These are phyloP conservation scores for Meriones unguiculatus DNA, from an alignment of 2,113 vertebrate genomes.

Conservation along the genomic window DNA sequence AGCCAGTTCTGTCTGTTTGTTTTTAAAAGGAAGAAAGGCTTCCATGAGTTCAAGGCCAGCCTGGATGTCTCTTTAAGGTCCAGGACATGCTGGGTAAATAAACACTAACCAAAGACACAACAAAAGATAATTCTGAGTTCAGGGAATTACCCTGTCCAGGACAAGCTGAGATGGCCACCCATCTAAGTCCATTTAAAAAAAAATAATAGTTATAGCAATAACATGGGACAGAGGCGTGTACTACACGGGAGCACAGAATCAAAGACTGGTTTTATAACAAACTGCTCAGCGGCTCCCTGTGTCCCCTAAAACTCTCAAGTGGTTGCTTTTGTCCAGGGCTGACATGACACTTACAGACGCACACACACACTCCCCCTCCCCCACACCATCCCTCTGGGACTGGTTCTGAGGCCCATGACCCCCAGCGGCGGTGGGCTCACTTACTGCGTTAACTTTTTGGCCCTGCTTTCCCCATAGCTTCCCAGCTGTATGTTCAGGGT, in stretches of 20 bases:
- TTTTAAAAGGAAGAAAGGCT: neutral
- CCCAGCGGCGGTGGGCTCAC: neutral
- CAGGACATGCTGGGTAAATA: neutral
- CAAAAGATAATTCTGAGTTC: neutral
- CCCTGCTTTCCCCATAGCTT: neutral
- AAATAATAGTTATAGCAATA: neutral
- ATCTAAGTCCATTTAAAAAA: neutral
- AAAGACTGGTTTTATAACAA: neutral
- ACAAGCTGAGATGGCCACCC: neutral
- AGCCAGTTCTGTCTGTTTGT: neutral
- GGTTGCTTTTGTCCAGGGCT: accelerated
- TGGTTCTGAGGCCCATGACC: neutral
- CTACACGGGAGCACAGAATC: neutral
- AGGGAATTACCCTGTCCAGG: neutral
- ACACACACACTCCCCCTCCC: neutral
- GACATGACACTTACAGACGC: accelerated
- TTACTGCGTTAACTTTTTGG: conserved; percentile 41
- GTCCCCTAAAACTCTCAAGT: neutral
- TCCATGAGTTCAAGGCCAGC: neutral
- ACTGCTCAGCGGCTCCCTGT: neutral
- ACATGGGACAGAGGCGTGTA: accelerated
- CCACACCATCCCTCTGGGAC: accelerated
- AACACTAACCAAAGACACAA: neutral
- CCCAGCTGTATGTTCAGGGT: neutral
- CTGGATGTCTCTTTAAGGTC: neutral